phyloP scores from a whole-genome alignment of 2,888 invertebrate species.

The Callosobruchus maculatus region DNA sequence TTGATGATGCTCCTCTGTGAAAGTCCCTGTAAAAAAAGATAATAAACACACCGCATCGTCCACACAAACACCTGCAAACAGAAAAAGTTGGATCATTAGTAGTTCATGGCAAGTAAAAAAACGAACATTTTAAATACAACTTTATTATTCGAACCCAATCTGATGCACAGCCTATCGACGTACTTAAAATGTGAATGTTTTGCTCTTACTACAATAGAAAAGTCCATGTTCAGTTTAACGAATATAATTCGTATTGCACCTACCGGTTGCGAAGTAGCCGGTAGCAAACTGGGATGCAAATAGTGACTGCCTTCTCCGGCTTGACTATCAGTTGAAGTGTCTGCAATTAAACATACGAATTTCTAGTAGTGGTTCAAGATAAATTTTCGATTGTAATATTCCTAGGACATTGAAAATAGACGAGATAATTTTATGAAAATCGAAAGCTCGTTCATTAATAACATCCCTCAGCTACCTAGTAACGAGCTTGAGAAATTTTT shows the following conservation, averaged over 20 bases:
- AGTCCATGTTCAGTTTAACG: conserved; percentile 22
- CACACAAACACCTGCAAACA: conserved; percentile 38
- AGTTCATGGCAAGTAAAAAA: conserved; percentile 32
- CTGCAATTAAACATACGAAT: conserved; percentile 1
- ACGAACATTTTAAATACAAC: conserved; percentile 31
- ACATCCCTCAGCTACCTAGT: too few species aligned
- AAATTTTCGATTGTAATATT: not conserved
- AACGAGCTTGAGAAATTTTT: too few species aligned
- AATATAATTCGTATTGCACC: conserved; percentile 47
- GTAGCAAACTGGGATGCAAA: conserved; percentile 76
- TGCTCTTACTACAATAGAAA: conserved; percentile 26
- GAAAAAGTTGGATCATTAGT: conserved; percentile 41
- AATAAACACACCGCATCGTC: conserved; percentile 14
- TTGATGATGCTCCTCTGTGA: not conserved
- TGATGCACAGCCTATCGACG: conserved; percentile 14
- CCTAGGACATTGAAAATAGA: too few species aligned
- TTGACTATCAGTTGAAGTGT: conserved; percentile 8
- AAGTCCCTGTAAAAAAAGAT: not conserved
- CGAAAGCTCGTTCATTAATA: too few species aligned
- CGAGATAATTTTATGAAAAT: too few species aligned
- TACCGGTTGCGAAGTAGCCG: conserved; percentile 62
- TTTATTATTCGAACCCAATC: conserved; percentile 47
- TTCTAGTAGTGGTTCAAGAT: not conserved
- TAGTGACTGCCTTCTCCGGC: conserved; percentile 59
- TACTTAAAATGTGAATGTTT: conserved; percentile 16